Base-by-base conservation (phyloP, 2,113 vertebrate genomes). In the Cinclus mexicanus region DNA sequence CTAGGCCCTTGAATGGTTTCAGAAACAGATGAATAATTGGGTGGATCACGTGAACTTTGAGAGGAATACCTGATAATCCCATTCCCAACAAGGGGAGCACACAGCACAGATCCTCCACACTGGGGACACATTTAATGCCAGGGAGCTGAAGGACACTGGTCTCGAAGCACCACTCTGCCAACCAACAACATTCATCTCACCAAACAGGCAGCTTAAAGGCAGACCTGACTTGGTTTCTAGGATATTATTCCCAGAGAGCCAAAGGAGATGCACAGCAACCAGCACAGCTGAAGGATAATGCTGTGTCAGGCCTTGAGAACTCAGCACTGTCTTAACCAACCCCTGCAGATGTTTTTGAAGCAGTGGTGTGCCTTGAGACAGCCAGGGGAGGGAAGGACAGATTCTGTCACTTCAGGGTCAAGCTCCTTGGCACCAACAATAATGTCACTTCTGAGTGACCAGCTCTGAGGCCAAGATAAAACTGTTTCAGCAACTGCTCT, bases 51-150 rank as follows among this genome's bases (percentile, higher is more conserved):
- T 14, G 35, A 50, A 16, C 18, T 52, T 61, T 3, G 52, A 47
- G 21, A 46, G 26, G 65, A 75, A 18, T 13, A 29, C 23, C 67
- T 60, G 31, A 35, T 60, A 44, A 37, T 6, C 13, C 10, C 31
- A 16, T 1, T 8, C 11, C 26, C 12, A 26, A 50, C 37, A 11
- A 29, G 21, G 55, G 50, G 9, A 65, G n/a, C 12, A 29, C 12
- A 5, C 0, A 2, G 16, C 7, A 12, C 41, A 69, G 47, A 28
- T 18, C 37, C 76, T 37, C 28, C 50, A n/a, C 4, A 2, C 7
- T 8, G 8, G 25, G 7, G 6, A 28, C 37, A 37, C 3, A 0
- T 37, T n/a, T 4, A 28, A 31, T 1, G 1, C 1, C 23, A 53
- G 46, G 14, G 22, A 35, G 47, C 14, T 18, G n/a, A n/a, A 23